Evolutionary conservation across 2,113 vertebrate genomes (phyloP), one percentile per base, ranked within the genome.

Genomic region (Gymnarchus niloticus): DNA sequence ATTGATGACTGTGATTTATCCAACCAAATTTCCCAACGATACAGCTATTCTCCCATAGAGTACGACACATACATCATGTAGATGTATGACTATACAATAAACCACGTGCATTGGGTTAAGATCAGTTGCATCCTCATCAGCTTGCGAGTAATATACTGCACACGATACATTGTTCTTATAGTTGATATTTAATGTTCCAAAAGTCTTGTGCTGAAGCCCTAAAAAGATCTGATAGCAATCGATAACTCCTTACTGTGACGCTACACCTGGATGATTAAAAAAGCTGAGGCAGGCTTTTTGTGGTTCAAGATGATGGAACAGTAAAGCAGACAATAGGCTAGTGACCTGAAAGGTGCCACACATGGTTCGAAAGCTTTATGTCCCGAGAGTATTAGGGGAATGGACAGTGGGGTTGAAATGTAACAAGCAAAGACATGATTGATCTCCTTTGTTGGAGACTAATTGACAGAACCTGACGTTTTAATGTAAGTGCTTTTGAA

Each of bases 401-500:
- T 56, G 25, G 80, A 82, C 25, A 25, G 80, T 33, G 17, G 41
- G 41, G 73, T 12, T 85, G 84, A 25, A 48, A 78, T 28, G 57
- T 80, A 85, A 80, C 78, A 48, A 80, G 54, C 9, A 6, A 48
- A 73, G 59, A 69, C 28, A 25, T 48, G 46, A 44, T 54, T 83
- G 85, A 83, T 83, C 57, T 56, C 10, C 78, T 69, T 86, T 73
- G 10, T 73, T 86, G 46, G 48, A 2, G 65, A 69, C 57, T 86
- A 86, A 86, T 86, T 86, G 85, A 86, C 85, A 85, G 28, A 54
- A 65, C 59, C 48, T 41, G 57, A 83, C 80, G 83, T 83, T 86
- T 86, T 83, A 82, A 83, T 83, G 81, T 65, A 48, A 85, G 84
- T 85, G 25, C 69, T 78, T 56, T 56, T 56, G 12, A 37, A n/a